Base-by-base conservation (phyloP, 2,797 vertebrate genomes). In the Diplodus sargus region DNA sequence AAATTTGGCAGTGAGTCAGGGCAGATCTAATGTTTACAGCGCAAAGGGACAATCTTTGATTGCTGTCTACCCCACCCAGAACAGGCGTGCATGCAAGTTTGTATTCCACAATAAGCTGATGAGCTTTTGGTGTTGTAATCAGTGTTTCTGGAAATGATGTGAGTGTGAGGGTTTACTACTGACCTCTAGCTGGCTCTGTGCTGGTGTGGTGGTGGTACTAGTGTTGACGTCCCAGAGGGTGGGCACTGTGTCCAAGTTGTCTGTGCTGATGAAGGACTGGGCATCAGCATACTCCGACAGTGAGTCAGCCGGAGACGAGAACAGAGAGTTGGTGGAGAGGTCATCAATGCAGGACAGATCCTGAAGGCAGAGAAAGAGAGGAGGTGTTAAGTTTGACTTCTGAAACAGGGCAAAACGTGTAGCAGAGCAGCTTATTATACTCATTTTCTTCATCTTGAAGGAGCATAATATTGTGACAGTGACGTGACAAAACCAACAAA, bases 291-390 rank as follows among this genome's bases (percentile, higher is more conserved):
- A 98, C 86, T 97, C 97, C 0, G 97, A 98, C 80, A 98, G 95
- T 6, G 98, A 99, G 92, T 98, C 97, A n/a, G 96, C 87, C 0
- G 97, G 95, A 11, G 98, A 97, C 0, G 97, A 98, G 92, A 99
- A 97, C 80, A 98, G 91, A 79, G 98, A 98, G 78, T 95, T 94
- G 68, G 95, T 97, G 90, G 97, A 96, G 83, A 97, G 94, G 76
- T 98, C 97, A 87, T 97, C 96, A 74, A 97, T 94, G 95, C 95
- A 97, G 49, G 95, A 92, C 87, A 97, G 91, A 70, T 99, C 98
- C 98, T 99, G 72, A 34, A 58, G 74, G 48, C 54, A 83, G 3
- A 81, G n/a, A 74, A 52, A 69, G n/a, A 83, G 25, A 82, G 39
- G 25, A 53, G 16, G n/a, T 18, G 48, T 83, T 78, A 66, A 64